These are phyloP conservation scores for Muscidifurax raptorellus DNA, from an alignment of 1,140 invertebrate species.

Conservation along the genomic window DNA sequence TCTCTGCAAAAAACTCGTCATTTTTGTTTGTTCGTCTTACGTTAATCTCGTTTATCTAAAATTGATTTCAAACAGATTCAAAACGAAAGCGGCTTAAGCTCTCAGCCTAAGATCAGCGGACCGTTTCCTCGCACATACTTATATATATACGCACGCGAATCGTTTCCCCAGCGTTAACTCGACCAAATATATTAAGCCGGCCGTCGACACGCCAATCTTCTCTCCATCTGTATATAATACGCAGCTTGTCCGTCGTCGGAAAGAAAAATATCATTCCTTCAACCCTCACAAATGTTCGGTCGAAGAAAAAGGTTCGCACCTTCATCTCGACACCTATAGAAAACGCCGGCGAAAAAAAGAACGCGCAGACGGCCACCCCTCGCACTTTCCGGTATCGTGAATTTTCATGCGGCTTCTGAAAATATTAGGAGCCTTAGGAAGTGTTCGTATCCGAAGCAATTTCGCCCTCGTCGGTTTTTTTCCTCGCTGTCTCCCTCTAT, in stretches of 20 bases:
- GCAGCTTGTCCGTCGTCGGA: not conserved
- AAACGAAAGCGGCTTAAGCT: not conserved
- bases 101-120: not conserved
- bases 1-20: not conserved
- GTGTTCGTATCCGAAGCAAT: not conserved
- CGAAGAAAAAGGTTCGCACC: not conserved
- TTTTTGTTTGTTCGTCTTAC: not conserved
- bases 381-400: not conserved
- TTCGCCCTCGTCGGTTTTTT: not conserved
- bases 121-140: too few species aligned
- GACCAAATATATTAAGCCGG: not conserved
- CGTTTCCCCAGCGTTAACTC: too few species aligned
- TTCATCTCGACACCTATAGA: not conserved
- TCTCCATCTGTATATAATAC: not conserved
- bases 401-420: not conserved
- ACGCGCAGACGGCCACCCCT: too few species aligned
- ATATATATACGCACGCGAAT: too few species aligned
- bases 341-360: not conserved
- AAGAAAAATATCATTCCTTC: not conserved
- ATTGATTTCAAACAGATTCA: not conserved
- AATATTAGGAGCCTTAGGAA: not conserved
- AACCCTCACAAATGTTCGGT: not conserved
- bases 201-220: not conserved
- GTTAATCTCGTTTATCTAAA: not conserved
- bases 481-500: not conserved